Evolutionary conservation across 2,888 invertebrate genomes (phyloP), one percentile per base, ranked within the genome.

Genomic region (Biston stratarius): DNA sequence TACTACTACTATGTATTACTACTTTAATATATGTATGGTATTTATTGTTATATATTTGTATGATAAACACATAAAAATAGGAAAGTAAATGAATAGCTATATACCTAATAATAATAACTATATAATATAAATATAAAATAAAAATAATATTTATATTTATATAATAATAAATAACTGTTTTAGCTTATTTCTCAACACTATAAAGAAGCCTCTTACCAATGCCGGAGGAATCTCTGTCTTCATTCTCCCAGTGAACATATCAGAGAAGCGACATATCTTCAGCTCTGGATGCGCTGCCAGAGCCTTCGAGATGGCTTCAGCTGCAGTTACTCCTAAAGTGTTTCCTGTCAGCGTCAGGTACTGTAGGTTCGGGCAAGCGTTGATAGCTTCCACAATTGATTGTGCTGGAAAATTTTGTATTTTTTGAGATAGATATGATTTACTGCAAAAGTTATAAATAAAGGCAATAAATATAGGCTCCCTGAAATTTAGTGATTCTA

Each of bases 151-250:
- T 1, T 24, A 24, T 24, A 24, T 24, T 24, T 24, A 24, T n/a
- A n/a, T n/a, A n/a, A n/a, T n/a, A n/a, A n/a, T n/a, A n/a, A n/a
- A n/a, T n/a, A n/a, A n/a, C n/a, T n/a, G n/a, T n/a, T n/a, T n/a
- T n/a, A n/a, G n/a, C n/a, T n/a, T n/a, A n/a, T n/a, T n/a, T n/a
- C n/a, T 24, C 24, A 24, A 24, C 24, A 24, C 24, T 24, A 36
- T 36, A 45, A 10, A 45, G 24, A 11, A 34, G 0, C 15, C 24
- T 24, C 1, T 91, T 87, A 97, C 97, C 85, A 99, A 87, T 8
- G 99, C 98, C 48, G 96, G 95, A 0, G 99, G 99, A 82, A 99
- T 99, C 94, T 99, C 99, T 0, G 97, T 95, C 88, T 99, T 99
- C 91, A 98, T 95, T 57, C 99, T 94, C 0, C 99, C 98, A 0